Evolutionary conservation across 2,113 vertebrate species (phyloP).

Genomic region (Oxyura jamaicensis): DNA sequence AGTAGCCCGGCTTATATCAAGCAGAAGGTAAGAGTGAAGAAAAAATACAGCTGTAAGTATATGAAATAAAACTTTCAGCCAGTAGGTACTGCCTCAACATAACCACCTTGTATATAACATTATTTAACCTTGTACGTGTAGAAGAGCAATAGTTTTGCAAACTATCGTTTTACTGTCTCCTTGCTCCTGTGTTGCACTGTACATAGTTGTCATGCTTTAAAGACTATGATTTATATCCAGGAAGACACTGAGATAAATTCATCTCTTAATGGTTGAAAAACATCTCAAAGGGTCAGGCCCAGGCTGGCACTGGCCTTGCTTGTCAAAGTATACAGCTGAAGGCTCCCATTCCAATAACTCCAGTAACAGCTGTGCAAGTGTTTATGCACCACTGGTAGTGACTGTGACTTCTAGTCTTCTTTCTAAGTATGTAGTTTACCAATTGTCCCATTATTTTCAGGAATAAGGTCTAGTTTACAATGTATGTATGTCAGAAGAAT

Average conservation of each 20-base stretch:
- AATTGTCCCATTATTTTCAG: not conserved
- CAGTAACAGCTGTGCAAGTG: fast-evolving
- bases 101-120: not conserved
- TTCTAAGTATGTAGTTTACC: not conserved
- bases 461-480: not conserved
- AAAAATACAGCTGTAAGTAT: not conserved
- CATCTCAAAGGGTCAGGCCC: not conserved
- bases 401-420: not conserved
- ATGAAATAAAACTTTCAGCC: not conserved
- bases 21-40: constrained; percentile 75
- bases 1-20: constrained; percentile 69
- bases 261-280: not conserved
- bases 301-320: not conserved
- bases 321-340: fast-evolving
- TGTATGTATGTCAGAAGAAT: not conserved
- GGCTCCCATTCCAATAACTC: not conserved
- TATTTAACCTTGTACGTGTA: not conserved
- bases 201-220: not conserved
- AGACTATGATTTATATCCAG: not conserved
- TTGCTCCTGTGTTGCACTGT: not conserved
- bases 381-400: not conserved
- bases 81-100: not conserved
- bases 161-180: not conserved
- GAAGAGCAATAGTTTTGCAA: not conserved
- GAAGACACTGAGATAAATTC: not conserved